These are phyloP conservation scores for Caloenas nicobarica DNA, from an alignment of 2,113 vertebrate genomes.

Conservation along the genomic window DNA sequence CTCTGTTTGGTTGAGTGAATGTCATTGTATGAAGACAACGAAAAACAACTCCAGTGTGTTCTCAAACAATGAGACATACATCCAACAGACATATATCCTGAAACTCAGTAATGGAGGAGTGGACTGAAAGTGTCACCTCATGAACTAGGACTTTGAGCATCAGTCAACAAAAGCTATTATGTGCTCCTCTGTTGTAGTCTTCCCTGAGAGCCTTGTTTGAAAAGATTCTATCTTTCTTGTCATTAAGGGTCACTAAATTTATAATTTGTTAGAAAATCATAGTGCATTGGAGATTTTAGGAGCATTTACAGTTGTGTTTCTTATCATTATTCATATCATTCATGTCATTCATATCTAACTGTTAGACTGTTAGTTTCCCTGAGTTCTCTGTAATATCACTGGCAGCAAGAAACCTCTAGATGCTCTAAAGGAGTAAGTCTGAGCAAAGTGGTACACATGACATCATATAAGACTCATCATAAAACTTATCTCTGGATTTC, in stretches of 20 bases:
- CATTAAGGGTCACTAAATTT: not conserved
- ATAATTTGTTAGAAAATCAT: not conserved
- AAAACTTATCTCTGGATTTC: not conserved
- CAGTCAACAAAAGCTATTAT: not conserved
- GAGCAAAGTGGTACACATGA: not conserved
- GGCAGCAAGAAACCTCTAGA: not conserved
- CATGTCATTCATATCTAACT: no score
- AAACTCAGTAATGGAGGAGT: not conserved
- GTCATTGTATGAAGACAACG: not conserved
- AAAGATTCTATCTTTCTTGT: not conserved
- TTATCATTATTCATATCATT: not conserved
- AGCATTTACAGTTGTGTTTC: not conserved
- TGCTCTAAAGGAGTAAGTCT: not conserved
- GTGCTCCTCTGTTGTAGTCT: not conserved
- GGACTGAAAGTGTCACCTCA: not conserved
- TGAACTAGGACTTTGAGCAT: not conserved
- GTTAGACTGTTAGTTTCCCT: not conserved
- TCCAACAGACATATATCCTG: not conserved
- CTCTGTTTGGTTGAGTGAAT: not conserved
- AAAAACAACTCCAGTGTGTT: not conserved
- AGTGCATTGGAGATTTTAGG: not conserved
- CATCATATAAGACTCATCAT: not conserved
- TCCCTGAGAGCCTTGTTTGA: not conserved
- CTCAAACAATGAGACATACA: not conserved
- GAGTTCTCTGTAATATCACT: not conserved